Percentiles rank a stretch among this genome's conserved stretches.
phyloP scores from a whole-genome alignment of 92 coral and sea anemone species.

The Porites rus region DNA sequence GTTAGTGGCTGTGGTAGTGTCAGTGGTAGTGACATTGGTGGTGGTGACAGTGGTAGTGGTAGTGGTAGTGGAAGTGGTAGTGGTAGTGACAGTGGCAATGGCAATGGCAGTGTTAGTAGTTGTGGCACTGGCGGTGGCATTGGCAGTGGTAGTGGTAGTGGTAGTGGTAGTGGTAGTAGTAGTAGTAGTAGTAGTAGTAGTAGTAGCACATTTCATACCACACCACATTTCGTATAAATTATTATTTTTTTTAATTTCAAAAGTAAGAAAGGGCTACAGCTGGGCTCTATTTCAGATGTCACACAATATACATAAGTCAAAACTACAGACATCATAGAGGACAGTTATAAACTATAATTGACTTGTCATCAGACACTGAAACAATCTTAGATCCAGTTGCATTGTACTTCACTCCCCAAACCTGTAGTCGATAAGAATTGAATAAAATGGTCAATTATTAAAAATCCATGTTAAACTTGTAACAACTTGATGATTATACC shows the following conservation, averaged over 20 bases:
- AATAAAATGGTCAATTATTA: neutral
- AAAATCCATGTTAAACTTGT: too few species aligned
- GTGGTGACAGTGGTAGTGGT: too few species aligned
- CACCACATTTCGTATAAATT: neutral
- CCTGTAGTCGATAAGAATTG: conserved; percentile 52
- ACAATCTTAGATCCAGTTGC: conserved; percentile 97
- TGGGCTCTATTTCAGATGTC: neutral
- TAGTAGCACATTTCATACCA: neutral
- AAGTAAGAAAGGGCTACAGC: neutral
- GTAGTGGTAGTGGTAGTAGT: too few species aligned
- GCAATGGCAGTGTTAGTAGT: neutral
- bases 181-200: neutral
- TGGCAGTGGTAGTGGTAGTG: too few species aligned
- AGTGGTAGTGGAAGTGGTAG: too few species aligned
- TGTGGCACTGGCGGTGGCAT: too few species aligned
- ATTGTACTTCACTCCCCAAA: conserved; percentile 98
- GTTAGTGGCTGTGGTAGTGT: too few species aligned
- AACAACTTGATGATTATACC: conserved; percentile 46
- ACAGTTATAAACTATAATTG: conserved; percentile 91
- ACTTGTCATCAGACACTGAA: conserved; percentile 96
- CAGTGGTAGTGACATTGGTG: too few species aligned
- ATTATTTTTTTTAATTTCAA: neutral
- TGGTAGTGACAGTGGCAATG: too few species aligned
- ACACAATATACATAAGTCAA: neutral
- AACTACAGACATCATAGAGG: conserved; percentile 50